phyloP scores from a whole-genome alignment of 2,888 invertebrate species.

The Macrostomum cliftonense region DNA sequence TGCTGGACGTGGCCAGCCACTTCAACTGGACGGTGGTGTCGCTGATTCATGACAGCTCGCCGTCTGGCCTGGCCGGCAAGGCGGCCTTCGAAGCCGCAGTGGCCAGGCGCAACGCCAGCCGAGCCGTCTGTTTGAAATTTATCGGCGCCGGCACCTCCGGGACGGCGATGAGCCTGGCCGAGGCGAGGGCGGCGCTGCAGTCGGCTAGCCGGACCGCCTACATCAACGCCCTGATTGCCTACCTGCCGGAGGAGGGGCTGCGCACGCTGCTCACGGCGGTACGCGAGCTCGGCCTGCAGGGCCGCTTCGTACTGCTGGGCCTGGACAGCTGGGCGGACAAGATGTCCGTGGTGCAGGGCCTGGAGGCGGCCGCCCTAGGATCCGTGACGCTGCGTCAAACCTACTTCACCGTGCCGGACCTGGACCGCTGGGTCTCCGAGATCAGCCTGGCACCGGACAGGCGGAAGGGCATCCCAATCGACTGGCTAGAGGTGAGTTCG shows the following conservation, averaged over 20 bases:
- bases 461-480: constrained; percentile 30
- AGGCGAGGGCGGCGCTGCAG: constrained; percentile 18
- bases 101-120: constrained; percentile 15
- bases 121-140: constrained; percentile 16
- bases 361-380: constrained; percentile 25
- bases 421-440: constrained; percentile 25
- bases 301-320: constrained; percentile 26
- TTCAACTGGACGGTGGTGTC: constrained; percentile 31
- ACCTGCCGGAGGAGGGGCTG: constrained; percentile 20
- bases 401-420: constrained; percentile 18
- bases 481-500: constrained; percentile 34
- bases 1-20: constrained; percentile 21
- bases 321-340: constrained; percentile 24
- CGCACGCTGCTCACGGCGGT: constrained; percentile 24
- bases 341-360: constrained; percentile 16
- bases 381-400: constrained; percentile 20
- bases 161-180: constrained; percentile 17
- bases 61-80: constrained; percentile 21
- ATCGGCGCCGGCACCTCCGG: constrained; percentile 21
- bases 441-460: constrained; percentile 23
- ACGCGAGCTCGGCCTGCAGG: constrained; percentile 19
- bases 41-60: constrained; percentile 27
- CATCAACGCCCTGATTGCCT: constrained; percentile 31
- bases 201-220: constrained; percentile 18
- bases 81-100: constrained; percentile 21